Percentiles rank a stretch among this genome's conserved stretches.
These are phyloP conservation scores for Neocrepidodera transversa DNA, from an alignment of 2,888 invertebrate species.

Conservation along the genomic window DNA sequence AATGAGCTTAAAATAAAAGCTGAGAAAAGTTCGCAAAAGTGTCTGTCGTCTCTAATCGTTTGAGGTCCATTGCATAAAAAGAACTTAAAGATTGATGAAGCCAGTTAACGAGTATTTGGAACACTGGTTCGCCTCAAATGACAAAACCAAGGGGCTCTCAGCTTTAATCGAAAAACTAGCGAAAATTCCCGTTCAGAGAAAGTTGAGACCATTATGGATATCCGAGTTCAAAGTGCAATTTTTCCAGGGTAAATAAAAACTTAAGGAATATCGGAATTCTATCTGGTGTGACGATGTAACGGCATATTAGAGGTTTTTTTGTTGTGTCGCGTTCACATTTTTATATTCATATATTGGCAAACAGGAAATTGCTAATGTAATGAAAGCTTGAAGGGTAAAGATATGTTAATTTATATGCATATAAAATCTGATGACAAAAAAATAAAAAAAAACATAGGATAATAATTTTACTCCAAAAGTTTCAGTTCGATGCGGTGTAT, in stretches of 20 bases:
- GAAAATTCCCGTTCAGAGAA: background rate
- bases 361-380: too few relatives aligned
- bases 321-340: too few relatives aligned
- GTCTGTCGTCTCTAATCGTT: conserved; percentile 16
- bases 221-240: conserved; percentile 2
- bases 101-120: conserved; percentile 21
- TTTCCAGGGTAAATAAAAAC: background rate
- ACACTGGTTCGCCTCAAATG: background rate
- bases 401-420: too few relatives aligned
- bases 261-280: background rate
- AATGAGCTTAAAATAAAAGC: conserved; percentile 12
- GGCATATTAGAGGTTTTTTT: too few relatives aligned
- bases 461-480: too few relatives aligned
- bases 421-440: too few relatives aligned
- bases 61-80: conserved; percentile 24
- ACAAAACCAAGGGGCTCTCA: conserved; percentile 8
- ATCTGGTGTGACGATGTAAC: background rate
- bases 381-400: too few relatives aligned
- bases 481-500: too few relatives aligned
- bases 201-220: background rate
- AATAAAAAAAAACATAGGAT: too few relatives aligned
- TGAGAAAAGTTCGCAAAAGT: conserved; percentile 15
- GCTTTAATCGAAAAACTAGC: conserved; percentile 11
- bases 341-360: too few relatives aligned
- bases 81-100: conserved; percentile 26